These are phyloP conservation scores for Leucophenga maculata DNA, from an alignment of 2,888 invertebrate species.

Conservation along the genomic window DNA sequence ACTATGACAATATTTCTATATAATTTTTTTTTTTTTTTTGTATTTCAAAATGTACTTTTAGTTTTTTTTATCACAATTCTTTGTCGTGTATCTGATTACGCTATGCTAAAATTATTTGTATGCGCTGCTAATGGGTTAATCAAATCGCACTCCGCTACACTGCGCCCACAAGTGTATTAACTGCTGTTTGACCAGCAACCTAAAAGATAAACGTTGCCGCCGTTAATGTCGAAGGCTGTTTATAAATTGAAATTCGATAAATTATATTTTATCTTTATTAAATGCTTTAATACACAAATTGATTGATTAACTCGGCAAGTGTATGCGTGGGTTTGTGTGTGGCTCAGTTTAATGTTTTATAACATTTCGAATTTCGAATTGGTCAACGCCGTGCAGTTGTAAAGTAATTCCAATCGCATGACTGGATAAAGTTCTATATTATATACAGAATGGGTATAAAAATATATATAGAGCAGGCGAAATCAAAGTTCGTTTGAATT, in stretches of 20 bases:
- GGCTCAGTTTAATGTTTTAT: background rate
- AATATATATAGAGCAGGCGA: too few species aligned
- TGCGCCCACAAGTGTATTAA: slow-evolving; percentile 29
- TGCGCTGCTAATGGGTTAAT: slow-evolving; percentile 48
- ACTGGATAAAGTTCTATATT: background rate
- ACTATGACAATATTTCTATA: background rate
- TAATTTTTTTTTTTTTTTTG: background rate
- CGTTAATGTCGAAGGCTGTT: background rate
- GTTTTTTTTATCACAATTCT: background rate
- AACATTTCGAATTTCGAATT: slow-evolving; percentile 7
- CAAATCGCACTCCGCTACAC: slow-evolving; percentile 50
- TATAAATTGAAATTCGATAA: slow-evolving; percentile 56
- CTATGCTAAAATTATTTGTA: slow-evolving; percentile 7
- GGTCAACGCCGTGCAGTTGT: slow-evolving; percentile 34
- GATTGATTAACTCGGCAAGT: slow-evolving; percentile 49
- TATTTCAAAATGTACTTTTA: background rate
- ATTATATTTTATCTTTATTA: slow-evolving; percentile 62
- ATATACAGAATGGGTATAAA: too few species aligned
- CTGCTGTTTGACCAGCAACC: slow-evolving; percentile 44
- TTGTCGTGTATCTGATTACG: background rate
- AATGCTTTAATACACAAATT: slow-evolving; percentile 52
- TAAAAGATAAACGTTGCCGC: slow-evolving; percentile 46
- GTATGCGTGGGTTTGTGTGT: background rate
- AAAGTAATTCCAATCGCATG: slow-evolving; percentile 36
- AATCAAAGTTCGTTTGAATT: too few species aligned